Conservation (phyloP, 1,140 invertebrate genomes). For the Coptotermes formosanus region DNA sequence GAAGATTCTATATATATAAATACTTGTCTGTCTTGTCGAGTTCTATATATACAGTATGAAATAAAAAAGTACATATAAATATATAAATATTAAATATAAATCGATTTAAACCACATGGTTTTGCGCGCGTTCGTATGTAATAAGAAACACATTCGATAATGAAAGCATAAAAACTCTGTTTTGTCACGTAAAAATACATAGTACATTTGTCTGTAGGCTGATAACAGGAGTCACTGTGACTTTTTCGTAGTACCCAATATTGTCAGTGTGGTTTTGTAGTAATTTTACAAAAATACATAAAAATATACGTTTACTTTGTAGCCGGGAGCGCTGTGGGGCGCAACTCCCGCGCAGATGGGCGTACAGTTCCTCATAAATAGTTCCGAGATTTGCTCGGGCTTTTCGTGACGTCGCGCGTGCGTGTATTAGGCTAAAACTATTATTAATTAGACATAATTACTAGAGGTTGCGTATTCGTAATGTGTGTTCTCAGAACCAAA, state of each 20-base stretch:
- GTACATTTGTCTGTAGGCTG: neutral
- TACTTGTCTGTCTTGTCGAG: conserved; percentile 2
- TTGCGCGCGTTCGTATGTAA: conserved; percentile 14
- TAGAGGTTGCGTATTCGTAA: neutral
- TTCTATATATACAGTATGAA: neutral
- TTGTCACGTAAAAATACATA: conserved; percentile 14
- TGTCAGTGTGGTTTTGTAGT: conserved; percentile 26
- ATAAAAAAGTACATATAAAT: neutral
- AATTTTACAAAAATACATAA: conserved; percentile 28
- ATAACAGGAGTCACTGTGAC: neutral
- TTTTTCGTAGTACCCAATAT: neutral
- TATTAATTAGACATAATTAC: neutral
- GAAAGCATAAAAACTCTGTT: neutral
- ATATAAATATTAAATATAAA: conserved; percentile 3
- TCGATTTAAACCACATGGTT: neutral
- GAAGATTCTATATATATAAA: conserved; percentile 18
- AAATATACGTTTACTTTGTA: conserved; percentile 21
- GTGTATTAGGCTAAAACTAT: neutral
- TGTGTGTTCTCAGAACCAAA: neutral
- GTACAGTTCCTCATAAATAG: conserved; percentile 7
- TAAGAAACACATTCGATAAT: conserved; percentile 1
- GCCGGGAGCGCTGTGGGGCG: neutral
- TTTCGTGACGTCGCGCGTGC: neutral
- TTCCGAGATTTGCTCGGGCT: neutral
- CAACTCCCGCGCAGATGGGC: neutral